Conservation (phyloP, 2,113 vertebrate species). For the Rhea pennata region DNA sequence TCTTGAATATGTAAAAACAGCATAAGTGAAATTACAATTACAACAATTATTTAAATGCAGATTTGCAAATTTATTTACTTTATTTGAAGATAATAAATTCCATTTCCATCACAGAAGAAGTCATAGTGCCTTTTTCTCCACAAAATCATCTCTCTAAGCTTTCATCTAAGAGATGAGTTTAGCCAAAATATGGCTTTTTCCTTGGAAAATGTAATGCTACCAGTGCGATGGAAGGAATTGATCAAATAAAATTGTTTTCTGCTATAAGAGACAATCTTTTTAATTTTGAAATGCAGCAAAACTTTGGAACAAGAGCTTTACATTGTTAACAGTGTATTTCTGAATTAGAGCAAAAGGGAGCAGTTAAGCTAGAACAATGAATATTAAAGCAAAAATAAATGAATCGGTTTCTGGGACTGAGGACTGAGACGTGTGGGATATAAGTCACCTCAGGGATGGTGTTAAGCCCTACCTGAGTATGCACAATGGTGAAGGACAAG, state of each 20-base stretch:
- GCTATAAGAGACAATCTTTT: neutral
- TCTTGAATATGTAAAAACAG: neutral
- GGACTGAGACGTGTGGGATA: neutral
- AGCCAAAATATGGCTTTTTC: neutral
- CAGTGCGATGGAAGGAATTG: neutral
- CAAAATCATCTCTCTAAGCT: neutral
- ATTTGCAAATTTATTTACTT: neutral
- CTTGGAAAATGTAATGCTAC: neutral
- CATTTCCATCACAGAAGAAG: neutral
- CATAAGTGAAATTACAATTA: neutral
- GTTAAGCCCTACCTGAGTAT: neutral
- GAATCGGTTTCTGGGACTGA: neutral
- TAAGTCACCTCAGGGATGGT: neutral
- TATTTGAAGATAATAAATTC: neutral
- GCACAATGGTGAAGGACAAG: neutral
- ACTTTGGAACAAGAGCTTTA: neutral
- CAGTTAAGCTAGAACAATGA: neutral
- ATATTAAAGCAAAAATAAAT: neutral
- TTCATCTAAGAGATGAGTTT: neutral
- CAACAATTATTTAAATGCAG: neutral
- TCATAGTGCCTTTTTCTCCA: neutral
- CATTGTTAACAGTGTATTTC: neutral
- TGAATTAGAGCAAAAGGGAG: neutral
- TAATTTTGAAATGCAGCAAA: neutral
- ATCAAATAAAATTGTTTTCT: neutral